A percentile compares a stretch with the other conserved stretches of the same genome.
These are phyloP conservation scores for Albula glossodonta DNA, from an alignment of 2,113 vertebrate species.

Conservation along the genomic window DNA sequence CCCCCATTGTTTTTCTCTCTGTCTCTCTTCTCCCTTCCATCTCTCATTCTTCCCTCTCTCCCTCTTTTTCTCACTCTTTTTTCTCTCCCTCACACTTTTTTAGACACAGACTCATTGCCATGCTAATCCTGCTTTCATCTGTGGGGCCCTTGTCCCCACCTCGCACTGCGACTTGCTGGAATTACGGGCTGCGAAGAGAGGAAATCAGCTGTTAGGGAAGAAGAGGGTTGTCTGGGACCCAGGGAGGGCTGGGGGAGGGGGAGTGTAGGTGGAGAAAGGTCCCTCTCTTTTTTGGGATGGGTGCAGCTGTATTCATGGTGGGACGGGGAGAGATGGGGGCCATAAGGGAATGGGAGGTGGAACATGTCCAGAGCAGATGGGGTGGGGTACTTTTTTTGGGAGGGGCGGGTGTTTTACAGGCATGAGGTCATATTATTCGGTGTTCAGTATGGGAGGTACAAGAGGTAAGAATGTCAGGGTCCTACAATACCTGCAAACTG, in stretches of 20 bases:
- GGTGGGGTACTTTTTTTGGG: neutral
- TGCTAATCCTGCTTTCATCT: conserved; percentile 38
- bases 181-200: conserved; percentile 27
- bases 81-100: neutral
- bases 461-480: too few species aligned
- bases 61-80: neutral
- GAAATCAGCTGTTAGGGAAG: conserved; percentile 30
- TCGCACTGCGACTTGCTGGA: conserved; percentile 23
- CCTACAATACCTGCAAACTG: too few species aligned
- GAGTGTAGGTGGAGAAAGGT: neutral
- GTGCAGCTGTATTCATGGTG: conserved; percentile 32
- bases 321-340: neutral
- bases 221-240: conserved; percentile 22
- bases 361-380: conserved; percentile 30
- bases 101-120: conserved; percentile 35
- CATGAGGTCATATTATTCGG: conserved; percentile 19
- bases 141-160: conserved; percentile 14
- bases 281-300: conserved; percentile 2
- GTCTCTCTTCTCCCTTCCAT: neutral
- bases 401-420: conserved; percentile 16
- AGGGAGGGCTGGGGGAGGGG: neutral
- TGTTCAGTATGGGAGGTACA: conserved; percentile 20
- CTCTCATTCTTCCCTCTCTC: neutral
- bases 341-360: conserved; percentile 18
- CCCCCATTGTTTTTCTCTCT: neutral